Evolutionary conservation across 1,140 invertebrate species (phyloP), one percentile per base, ranked within the genome.

Genomic region (Microplitis mediator): DNA sequence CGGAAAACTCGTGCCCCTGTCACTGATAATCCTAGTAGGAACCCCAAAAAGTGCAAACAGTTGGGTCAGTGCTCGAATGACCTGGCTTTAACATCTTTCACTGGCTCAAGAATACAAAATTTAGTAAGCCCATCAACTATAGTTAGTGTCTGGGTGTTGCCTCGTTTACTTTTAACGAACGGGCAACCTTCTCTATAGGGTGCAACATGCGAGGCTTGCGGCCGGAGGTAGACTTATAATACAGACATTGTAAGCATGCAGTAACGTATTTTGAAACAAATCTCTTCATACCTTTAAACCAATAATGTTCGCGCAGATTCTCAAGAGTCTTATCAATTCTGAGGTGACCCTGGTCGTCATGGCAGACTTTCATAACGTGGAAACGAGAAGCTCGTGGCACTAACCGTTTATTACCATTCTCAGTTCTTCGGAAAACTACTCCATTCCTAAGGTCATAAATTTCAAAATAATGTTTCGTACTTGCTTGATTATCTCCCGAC

Each of bases 261-360:
- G 69, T 61, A 2, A 77, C 73, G 62, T 76, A 78, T 61, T 79
- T 76, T 9, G 54, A 66, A 2, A 72, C 73, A 32, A 78, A 78
- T 56, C 58, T 69, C 23, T 64, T 68, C 76, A 79, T 79, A n/a
- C 69, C 71, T 34, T 67, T 63, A 70, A 81, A 81, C 74, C 76
- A 81, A 74, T 76, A 83, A 69, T 72, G 66, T 58, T 75, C 71
- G 51, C 73, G 63, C 32, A 81, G 75, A 45, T 74, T 73, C 11
- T 76, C 70, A 11, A 78, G 58, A 1, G 79, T 78, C 63, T 78
- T 82, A 4, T 79, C 77, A 32, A 75, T 5, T 0, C 70, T 74
- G 32, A 80, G 77, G 31, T 81, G 78, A 8, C 77, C 77, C 9
- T 77, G 52, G 3, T 84, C 82, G 61, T 84, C 80, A 61, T 85